Conservation (phyloP, 2,888 invertebrate genomes). For the Anoplius nigerrimus region DNA sequence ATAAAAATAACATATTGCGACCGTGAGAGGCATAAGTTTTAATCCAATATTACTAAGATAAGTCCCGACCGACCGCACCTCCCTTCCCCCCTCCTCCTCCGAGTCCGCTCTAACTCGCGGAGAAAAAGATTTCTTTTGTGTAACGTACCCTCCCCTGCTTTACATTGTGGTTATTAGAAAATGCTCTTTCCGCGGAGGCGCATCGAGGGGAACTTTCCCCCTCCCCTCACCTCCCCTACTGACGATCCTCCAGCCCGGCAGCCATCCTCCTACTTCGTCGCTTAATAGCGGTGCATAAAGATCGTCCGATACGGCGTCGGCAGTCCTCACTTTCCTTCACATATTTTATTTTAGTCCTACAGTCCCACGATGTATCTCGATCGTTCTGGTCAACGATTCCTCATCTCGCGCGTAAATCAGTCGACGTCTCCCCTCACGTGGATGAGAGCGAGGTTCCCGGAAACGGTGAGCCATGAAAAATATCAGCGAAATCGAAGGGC, state of each 20-base stretch:
- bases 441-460: too few species aligned
- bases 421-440: too few species aligned
- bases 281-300: conserved; percentile 37
- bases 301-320: conserved; percentile 18
- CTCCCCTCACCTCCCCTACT: conserved; percentile 20
- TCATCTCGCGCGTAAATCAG: too few species aligned
- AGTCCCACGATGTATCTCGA: too few species aligned
- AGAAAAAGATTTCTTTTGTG: conserved; percentile 73
- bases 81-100: conserved; percentile 12
- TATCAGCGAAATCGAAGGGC: too few species aligned
- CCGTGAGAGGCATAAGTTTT: conserved; percentile 74
- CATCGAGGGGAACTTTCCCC: conserved; percentile 39
- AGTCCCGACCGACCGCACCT: conserved; percentile 60
- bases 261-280: conserved; percentile 7
- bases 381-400: too few species aligned
- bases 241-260: conserved; percentile 9
- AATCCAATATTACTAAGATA: conserved; percentile 75
- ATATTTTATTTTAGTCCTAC: not conserved
- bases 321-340: not conserved
- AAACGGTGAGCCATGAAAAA: too few species aligned
- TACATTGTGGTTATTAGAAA: conserved; percentile 75
- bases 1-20: conserved; percentile 76
- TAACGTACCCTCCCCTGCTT: conserved; percentile 69
- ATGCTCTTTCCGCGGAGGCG: conserved; percentile 56
- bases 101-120: conserved; percentile 12